A percentile compares a stretch with the other conserved stretches of the same genome.
Evolutionary conservation across 2,113 vertebrate genomes (phyloP).

Genomic region (Syngnathus floridae): DNA sequence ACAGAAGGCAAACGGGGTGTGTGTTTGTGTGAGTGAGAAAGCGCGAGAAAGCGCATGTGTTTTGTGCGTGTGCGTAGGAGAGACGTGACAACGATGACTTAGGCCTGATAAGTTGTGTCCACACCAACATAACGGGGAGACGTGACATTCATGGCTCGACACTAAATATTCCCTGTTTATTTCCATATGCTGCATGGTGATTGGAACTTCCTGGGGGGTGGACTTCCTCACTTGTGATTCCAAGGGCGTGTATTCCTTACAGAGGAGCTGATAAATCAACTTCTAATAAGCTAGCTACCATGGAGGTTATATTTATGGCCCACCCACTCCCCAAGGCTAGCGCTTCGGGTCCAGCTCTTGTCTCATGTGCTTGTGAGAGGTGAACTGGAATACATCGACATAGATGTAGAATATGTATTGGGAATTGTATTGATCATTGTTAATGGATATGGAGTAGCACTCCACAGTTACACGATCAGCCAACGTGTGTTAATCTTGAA

Average conservation of each 20-base stretch:
- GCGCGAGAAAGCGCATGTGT: neutral
- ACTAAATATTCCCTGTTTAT: slow-evolving; percentile 32
- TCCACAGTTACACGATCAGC: neutral
- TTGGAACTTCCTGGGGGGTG: slow-evolving; percentile 45
- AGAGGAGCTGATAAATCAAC: slow-evolving; percentile 60
- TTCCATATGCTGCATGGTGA: slow-evolving; percentile 41
- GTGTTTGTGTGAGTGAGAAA: slow-evolving; percentile 20
- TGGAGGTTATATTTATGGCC: slow-evolving; percentile 56
- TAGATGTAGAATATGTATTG: neutral
- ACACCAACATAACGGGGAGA: slow-evolving; percentile 33
- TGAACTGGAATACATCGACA: neutral
- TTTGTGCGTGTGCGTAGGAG: neutral
- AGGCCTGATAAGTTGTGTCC: slow-evolving; percentile 59
- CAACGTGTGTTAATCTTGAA: neutral
- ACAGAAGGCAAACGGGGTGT: slow-evolving; percentile 45
- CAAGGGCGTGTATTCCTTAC: slow-evolving; percentile 55
- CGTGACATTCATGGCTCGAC: slow-evolving; percentile 10
- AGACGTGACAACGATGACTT: slow-evolving; percentile 63
- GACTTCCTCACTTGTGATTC: slow-evolving; percentile 42
- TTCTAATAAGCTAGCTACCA: slow-evolving; percentile 57
- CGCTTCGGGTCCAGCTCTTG: slow-evolving; percentile 33
- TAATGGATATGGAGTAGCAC: neutral
- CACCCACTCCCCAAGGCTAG: slow-evolving; percentile 56
- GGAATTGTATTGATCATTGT: neutral
- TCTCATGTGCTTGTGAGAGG: slow-evolving; percentile 1